Evolutionary conservation across 1,140 invertebrate species (phyloP), one percentile per base, ranked within the genome.

Genomic region (Stenopsyche tienmushanensis): DNA sequence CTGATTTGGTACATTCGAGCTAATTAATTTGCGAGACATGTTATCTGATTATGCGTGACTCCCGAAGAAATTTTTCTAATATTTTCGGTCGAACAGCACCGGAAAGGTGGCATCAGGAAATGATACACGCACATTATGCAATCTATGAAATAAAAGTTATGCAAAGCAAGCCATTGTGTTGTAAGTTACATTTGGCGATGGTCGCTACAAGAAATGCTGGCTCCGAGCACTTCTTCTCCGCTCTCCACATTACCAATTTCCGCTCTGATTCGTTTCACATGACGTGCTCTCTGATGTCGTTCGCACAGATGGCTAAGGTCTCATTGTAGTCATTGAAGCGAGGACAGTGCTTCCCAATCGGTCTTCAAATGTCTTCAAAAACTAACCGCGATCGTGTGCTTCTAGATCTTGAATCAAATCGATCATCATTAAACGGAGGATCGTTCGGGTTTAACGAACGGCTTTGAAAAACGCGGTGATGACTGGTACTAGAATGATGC

Each of bases 101-200:
- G 15, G 23, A 49, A 21, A 49, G 9, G 45, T 17, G 45, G 10
- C 45, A 17, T 17, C 1, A 9, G 17, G 45, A 10, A 21, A 49
- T 20, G 17, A 20, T 20, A 20, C 23, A 9, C 45, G 10, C 45
- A 49, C 18, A 20, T 20, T 49, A 9, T 45, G 49, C 29, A 54
- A 29, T 17, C 24, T n/a, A 54, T 21, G 20, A 17, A 15, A 9
- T 5, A 49, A 49, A 8, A 7, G 26, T 54, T 54, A 54, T 54
- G 52, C 52, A 54, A 54, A 54, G 25, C 25, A 25, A 29, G 52
- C 52, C 52, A 54, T 54, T 54, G 52, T 54, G 25, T 49, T 3
- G 24, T 20, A 3, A 13, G 20, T 17, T 21, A 49, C 25, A 29
- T 54, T 54, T 54, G 52, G 52, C 52, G 39, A 54, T 54, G 52